Conservation (phyloP, 92 coral and sea anemone species). For the Siderastrea radians region DNA sequence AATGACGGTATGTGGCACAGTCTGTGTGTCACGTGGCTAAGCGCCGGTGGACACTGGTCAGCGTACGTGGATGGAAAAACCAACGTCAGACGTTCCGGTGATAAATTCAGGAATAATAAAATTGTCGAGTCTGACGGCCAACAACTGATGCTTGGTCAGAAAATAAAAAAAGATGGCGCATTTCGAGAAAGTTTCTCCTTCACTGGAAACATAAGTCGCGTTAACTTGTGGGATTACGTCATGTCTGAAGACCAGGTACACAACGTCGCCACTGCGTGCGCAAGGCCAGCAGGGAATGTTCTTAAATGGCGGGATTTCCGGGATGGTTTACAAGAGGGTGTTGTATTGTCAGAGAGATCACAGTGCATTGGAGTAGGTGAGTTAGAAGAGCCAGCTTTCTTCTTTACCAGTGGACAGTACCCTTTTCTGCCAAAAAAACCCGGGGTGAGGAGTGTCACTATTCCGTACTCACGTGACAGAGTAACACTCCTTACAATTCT, state of each 20-base stretch:
- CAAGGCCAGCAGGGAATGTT: neutral
- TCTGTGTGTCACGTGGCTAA: conserved; percentile 58
- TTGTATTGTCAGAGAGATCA: neutral
- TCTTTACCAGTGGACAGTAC: too few relatives aligned
- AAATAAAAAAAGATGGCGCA: neutral
- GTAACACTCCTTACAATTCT: too few relatives aligned
- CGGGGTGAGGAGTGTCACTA: too few relatives aligned
- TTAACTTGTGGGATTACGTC: conserved; percentile 22
- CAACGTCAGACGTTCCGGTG: neutral
- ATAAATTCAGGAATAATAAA: neutral
- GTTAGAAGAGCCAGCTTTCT: neutral
- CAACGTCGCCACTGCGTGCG: neutral
- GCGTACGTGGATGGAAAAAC: conserved; percentile 48
- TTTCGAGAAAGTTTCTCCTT: neutral
- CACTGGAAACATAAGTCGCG: conserved; percentile 9
- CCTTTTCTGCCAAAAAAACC: too few relatives aligned
- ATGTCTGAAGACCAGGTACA: neutral
- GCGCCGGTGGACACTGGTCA: conserved; percentile 13
- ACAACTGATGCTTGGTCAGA: conserved; percentile 5
- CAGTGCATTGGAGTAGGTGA: conserved; percentile 20
- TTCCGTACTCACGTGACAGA: too few relatives aligned
- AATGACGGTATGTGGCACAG: conserved; percentile 61
- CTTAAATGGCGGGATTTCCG: conserved; percentile 22
- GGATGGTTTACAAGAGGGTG: neutral
- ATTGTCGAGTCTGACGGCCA: neutral